Conservation (phyloP, 2,888 invertebrate genomes). For the Tinea semifulvella region DNA sequence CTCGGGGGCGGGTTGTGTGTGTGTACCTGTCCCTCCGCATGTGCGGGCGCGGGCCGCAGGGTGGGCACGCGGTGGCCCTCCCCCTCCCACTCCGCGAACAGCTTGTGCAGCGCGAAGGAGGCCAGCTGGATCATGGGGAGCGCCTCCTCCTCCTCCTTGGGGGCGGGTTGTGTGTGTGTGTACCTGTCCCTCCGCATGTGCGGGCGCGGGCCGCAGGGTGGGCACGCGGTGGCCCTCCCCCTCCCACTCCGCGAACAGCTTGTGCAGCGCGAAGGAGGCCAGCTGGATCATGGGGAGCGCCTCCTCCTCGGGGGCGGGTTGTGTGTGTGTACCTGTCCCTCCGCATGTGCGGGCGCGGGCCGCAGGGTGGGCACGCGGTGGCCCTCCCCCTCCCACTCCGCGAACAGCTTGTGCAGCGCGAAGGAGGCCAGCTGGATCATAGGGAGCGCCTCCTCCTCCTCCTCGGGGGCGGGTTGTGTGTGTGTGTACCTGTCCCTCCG, state of each 20-base stretch:
- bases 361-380: conserved; percentile 63
- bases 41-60: too few relatives aligned
- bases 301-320: conserved; percentile 21
- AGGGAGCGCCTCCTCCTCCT: conserved; percentile 54
- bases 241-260: conserved; percentile 85
- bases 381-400: conserved; percentile 83
- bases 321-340: conserved; percentile 22
- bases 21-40: too few relatives aligned
- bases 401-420: conserved; percentile 83
- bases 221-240: conserved; percentile 72
- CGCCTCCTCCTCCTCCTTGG: background rate
- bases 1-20: too few relatives aligned
- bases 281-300: conserved; percentile 82
- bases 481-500: too few relatives aligned
- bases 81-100: conserved; percentile 84
- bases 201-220: conserved; percentile 31
- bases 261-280: conserved; percentile 85
- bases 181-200: background rate
- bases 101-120: conserved; percentile 84
- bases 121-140: conserved; percentile 86
- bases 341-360: too few relatives aligned
- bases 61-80: conserved; percentile 71
- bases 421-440: conserved; percentile 88
- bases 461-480: too few relatives aligned
- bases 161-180: background rate